Conservation (phyloP, 2,888 invertebrate genomes). For the Neuroscelio doddi region DNA sequence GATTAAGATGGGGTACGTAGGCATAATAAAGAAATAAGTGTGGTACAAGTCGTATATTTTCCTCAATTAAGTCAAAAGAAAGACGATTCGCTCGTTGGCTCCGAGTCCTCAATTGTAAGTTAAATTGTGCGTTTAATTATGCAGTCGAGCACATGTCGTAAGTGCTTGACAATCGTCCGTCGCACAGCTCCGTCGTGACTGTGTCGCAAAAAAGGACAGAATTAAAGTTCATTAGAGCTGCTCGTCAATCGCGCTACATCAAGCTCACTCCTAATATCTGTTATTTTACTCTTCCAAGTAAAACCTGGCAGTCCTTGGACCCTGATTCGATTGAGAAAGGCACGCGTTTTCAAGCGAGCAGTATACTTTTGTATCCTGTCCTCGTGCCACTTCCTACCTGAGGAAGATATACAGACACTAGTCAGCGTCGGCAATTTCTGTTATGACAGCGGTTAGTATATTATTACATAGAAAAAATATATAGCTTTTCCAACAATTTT, state of each 20-base stretch:
- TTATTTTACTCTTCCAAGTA: conserved; percentile 23
- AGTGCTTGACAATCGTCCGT: conserved; percentile 30
- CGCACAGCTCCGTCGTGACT: conserved; percentile 26
- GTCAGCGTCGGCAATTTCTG: not conserved
- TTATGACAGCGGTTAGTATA: not conserved
- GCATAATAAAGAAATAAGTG: not conserved
- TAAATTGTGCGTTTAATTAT: conserved; percentile 49
- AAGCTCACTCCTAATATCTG: conserved; percentile 22
- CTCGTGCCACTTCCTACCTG: conserved; percentile 45
- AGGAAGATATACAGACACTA: conserved; percentile 27
- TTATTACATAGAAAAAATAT: not conserved
- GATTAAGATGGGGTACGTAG: too few species aligned
- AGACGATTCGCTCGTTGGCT: conserved; percentile 41
- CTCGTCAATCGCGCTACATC: conserved; percentile 7
- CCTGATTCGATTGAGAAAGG: conserved; percentile 46
- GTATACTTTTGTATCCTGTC: conserved; percentile 31
- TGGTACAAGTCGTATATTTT: conserved; percentile 16
- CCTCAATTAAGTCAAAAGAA: conserved; percentile 44
- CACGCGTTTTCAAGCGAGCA: conserved; percentile 34
- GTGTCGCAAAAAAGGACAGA: conserved; percentile 15
- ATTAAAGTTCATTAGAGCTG: conserved; percentile 4
- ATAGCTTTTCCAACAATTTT: too few species aligned
- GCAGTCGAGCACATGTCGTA: conserved; percentile 34
- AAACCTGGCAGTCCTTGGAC: conserved; percentile 46
- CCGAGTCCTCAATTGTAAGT: conserved; percentile 43